Percentiles rank a stretch among this genome's conserved stretches.
Evolutionary conservation across 2,113 vertebrate species (phyloP).

Genomic region (Rhinichthys klamathensis): DNA sequence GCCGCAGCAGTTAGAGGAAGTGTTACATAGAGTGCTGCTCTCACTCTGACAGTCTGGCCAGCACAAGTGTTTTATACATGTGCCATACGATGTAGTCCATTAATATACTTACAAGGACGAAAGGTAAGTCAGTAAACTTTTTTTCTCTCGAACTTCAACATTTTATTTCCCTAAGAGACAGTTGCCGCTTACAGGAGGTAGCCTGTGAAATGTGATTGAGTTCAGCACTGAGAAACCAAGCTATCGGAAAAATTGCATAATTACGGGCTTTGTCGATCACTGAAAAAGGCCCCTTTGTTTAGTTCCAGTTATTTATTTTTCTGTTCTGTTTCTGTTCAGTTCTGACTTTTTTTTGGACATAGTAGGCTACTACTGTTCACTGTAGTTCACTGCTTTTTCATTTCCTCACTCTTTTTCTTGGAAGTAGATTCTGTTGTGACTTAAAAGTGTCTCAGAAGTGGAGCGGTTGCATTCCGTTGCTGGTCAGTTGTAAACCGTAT

Average conservation of each 20-base stretch:
- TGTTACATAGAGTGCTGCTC: constrained; percentile 33
- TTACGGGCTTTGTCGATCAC: neutral
- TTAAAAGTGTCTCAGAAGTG: neutral
- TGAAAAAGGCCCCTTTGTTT: constrained; percentile 12
- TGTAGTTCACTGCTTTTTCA: neutral
- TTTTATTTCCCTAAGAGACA: neutral
- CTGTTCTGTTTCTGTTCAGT: neutral
- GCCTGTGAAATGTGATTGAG: neutral
- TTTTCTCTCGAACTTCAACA: neutral
- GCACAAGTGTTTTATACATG: constrained; percentile 8
- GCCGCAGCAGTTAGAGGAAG: constrained; percentile 48
- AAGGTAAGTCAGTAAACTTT: constrained; percentile 32
- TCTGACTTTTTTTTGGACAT: neutral
- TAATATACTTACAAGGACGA: neutral
- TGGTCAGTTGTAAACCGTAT: neutral
- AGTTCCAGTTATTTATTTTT: constrained; percentile 9
- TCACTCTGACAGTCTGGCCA: neutral
- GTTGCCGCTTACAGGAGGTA: neutral
- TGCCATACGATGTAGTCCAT: constrained; percentile 12
- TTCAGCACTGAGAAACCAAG: neutral
- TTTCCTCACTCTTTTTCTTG: neutral
- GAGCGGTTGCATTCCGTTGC: neutral
- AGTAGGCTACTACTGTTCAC: too few species aligned
- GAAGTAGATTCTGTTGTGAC: constrained; percentile 3
- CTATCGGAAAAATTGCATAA: constrained; percentile 12